These are phyloP conservation scores for Cotesia chilonis DNA, from an alignment of 1,140 invertebrate genomes.

Conservation along the genomic window DNA sequence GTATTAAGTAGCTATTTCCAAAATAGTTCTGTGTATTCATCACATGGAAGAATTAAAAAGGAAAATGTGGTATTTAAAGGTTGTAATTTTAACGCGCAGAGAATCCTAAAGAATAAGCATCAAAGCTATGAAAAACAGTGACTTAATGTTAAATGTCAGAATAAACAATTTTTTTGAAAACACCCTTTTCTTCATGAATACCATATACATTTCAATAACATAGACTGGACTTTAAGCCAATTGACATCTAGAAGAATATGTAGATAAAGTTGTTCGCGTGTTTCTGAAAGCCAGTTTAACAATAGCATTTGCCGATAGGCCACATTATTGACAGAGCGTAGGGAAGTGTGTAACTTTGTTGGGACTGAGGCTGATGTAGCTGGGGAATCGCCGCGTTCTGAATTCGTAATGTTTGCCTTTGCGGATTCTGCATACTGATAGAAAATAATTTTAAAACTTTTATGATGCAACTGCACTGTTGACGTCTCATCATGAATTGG, in stretches of 20 bases:
- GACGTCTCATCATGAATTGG: conserved; percentile 17
- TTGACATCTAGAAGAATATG: not conserved
- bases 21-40: no score
- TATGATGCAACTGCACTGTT: conserved; percentile 5
- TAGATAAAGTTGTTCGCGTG: conserved; percentile 13
- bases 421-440: conserved; percentile 39
- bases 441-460: conserved; percentile 43
- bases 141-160: no score
- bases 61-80: no score
- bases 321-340: conserved; percentile 38
- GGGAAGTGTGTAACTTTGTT: conserved; percentile 40
- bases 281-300: not conserved
- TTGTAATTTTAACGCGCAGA: no score
- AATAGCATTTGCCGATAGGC: conserved; percentile 34
- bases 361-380: conserved; percentile 22
- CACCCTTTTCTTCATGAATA: not conserved
- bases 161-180: no score
- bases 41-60: no score
- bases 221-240: not conserved
- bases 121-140: no score
- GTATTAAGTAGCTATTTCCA: no score
- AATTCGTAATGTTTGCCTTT: conserved; percentile 38
- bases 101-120: no score
- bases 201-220: not conserved
- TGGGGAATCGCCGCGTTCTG: conserved; percentile 33